A percentile compares a stretch with the other conserved stretches of the same genome.
Evolutionary conservation across 2,113 vertebrate genomes (phyloP).

Genomic region (Pseudorectes ferrugineus): DNA sequence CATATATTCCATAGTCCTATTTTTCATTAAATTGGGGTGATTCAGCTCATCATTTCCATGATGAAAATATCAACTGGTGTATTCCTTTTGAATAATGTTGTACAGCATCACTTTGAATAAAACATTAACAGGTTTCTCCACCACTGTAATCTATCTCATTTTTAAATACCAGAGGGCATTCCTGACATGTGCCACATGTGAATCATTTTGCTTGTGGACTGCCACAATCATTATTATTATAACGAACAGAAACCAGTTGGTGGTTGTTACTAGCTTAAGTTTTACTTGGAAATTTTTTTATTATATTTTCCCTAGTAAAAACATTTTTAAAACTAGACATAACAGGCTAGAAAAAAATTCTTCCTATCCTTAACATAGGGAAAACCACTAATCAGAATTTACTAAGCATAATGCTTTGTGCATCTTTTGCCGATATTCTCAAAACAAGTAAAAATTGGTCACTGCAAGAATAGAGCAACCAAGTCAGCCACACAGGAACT

Average conservation of each 20-base stretch:
- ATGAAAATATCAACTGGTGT: not conserved
- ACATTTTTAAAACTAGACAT: conserved; percentile 54
- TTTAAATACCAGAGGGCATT: not conserved
- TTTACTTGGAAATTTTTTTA: conserved; percentile 40
- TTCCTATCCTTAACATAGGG: not conserved
- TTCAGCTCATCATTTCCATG: not conserved
- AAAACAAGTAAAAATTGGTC: not conserved
- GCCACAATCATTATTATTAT: not conserved
- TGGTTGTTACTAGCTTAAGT: not conserved
- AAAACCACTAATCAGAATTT: not conserved
- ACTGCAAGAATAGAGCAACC: not conserved
- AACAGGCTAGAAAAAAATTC: conserved; percentile 21
- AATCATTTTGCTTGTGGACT: not conserved
- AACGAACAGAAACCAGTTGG: not conserved
- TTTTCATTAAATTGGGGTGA: not conserved
- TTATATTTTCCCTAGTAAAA: conserved; percentile 59
- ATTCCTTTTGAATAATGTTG: not conserved
- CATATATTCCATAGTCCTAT: not conserved
- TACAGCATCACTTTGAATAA: not conserved
- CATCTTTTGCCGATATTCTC: not conserved
- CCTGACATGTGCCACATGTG: not conserved
- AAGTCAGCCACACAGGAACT: not conserved
- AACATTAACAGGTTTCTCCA: not conserved
- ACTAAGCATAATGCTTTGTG: not conserved
- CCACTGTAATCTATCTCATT: not conserved